These are phyloP conservation scores for Pantherophis guttatus DNA, from an alignment of 2,113 vertebrate species.

Conservation along the genomic window DNA sequence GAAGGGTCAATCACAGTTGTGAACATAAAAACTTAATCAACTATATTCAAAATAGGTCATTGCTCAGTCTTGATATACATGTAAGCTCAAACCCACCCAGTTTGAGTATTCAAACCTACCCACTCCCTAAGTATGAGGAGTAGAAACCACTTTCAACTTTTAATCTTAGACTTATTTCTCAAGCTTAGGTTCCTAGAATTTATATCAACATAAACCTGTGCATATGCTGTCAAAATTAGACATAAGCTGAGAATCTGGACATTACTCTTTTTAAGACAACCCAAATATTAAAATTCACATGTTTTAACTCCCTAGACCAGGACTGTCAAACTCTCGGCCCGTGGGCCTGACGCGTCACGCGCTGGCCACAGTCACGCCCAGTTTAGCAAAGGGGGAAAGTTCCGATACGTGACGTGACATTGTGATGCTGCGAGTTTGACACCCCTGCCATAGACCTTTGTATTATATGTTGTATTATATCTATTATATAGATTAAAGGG, in stretches of 20 bases:
- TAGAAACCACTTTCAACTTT: not conserved
- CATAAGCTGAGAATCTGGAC: not conserved
- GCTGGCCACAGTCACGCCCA: too few relatives aligned
- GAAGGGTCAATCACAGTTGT: not conserved
- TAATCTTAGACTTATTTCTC: not conserved
- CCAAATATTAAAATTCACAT: conserved; percentile 58
- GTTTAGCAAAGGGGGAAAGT: too few relatives aligned
- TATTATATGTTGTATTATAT: not conserved
- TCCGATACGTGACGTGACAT: too few relatives aligned
- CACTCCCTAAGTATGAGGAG: not conserved
- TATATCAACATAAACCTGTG: not conserved
- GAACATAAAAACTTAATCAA: not conserved
- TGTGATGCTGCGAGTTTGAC: too few relatives aligned
- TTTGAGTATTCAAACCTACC: not conserved
- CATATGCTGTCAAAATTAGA: too few relatives aligned
- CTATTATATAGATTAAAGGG: not conserved
- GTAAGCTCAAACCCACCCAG: not conserved
- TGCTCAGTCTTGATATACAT: not conserved
- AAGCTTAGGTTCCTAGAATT: not conserved
- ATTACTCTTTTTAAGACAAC: not conserved
- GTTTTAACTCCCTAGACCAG: not conserved
- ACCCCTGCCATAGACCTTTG: not conserved
- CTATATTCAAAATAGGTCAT: not conserved
- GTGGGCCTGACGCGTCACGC: fast-evolving
- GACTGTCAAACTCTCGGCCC: too few relatives aligned